Percentiles rank a stretch among this genome's conserved stretches.
Evolutionary conservation across 2,888 invertebrate species (phyloP).

Genomic region (Brenthis ino): DNA sequence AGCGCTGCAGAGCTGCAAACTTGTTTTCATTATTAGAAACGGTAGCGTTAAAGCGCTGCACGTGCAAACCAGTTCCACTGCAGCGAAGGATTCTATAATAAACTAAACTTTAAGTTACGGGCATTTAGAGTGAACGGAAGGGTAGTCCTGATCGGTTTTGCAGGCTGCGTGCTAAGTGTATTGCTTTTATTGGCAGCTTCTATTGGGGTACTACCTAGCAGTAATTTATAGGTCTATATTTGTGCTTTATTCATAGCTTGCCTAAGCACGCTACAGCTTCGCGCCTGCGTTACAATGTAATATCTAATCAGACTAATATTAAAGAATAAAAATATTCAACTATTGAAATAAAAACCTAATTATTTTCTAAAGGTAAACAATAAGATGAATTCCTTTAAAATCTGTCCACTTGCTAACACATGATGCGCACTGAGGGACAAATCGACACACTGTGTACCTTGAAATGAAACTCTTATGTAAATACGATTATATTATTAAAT

Average conservation of each 20-base stretch:
- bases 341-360: neutral
- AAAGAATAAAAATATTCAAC: neutral
- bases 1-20: constrained; percentile 37
- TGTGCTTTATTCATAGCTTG: constrained; percentile 7
- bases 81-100: constrained; percentile 47
- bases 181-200: constrained; percentile 44
- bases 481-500: too few species aligned
- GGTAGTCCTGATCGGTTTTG: constrained; percentile 50
- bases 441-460: too few species aligned
- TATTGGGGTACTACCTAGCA: constrained; percentile 17
- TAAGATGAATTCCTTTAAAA: too few species aligned
- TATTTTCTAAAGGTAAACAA: neutral
- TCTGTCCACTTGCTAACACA: too few species aligned
- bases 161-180: constrained; percentile 50
- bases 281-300: neutral
- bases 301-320: neutral
- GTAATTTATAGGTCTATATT: constrained; percentile 17
- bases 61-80: constrained; percentile 34
- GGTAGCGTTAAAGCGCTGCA: constrained; percentile 29
- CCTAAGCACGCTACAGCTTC: neutral
- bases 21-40: constrained; percentile 18
- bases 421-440: too few species aligned
- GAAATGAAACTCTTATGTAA: too few species aligned
- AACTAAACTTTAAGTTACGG: constrained; percentile 57
- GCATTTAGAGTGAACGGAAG: constrained; percentile 50